Base-by-base conservation (phyloP, 2,888 invertebrate genomes). In the Drosophila prolongata region DNA sequence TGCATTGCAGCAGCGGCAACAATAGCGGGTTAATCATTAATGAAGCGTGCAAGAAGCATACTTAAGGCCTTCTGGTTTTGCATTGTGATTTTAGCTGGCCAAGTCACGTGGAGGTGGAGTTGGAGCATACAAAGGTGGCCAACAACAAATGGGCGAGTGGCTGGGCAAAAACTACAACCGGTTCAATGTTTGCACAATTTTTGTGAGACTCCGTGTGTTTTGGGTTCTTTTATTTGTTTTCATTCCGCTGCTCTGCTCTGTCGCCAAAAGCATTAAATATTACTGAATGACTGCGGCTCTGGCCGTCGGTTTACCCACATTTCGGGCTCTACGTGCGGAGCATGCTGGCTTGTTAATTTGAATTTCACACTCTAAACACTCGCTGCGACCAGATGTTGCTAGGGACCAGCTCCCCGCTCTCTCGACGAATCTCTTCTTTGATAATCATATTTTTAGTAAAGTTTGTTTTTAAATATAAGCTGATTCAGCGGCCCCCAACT, bases 171-270 rank as follows among this genome's bases (percentile, higher is more conserved):
- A 72, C 83, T 82, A 87, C 77, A 89, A 83, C 83, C 83, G 83
- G 83, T 89, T 89, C 85, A 83, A 80, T 83, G 85, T 89, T 89
- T 83, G 87, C 87, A 89, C 89, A 89, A 79, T 71, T 78, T 76
- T 34, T 58, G 49, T 58, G 34, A 30, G 11, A 14, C 47, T 47
- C 14, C 34, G 47, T 47, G 47, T 30, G 37, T 42, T 52, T 30
- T 38, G n/a, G 24, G 49, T 52, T 52, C 37, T 53, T 40, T n/a
- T 9, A 42, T 27, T 11, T 38, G 40, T 53, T 67, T 53, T 67
- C 52, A 38, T 34, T 42, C 24, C 1, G 30, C 38, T 47, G 52
- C 72, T 72, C 44, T 62, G 73, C 47, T 72, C 64, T 79, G 87
- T 83, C 89, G 81, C 87, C 89, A 88, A 84, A 80, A 65, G 38